phyloP scores from a whole-genome alignment of 2,113 vertebrate genomes.

The Copsychus sechellarum region DNA sequence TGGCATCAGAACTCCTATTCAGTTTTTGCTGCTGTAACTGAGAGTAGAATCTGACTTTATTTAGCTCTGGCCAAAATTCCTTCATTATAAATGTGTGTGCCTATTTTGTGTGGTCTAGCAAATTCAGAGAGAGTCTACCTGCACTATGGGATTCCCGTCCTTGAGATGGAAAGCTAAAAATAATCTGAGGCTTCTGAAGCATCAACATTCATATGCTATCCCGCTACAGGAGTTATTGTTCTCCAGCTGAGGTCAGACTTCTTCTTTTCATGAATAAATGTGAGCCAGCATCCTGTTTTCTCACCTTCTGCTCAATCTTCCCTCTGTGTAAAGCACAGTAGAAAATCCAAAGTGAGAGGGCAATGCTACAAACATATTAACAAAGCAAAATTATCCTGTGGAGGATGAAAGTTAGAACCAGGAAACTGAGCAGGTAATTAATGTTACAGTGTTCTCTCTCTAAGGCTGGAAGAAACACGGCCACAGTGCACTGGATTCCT shows the following conservation, averaged over 20 bases:
- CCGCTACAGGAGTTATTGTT: neutral
- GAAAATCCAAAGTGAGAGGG: neutral
- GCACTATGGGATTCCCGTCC: neutral
- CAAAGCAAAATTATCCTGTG: neutral
- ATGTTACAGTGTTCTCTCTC: neutral
- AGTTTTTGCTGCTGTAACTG: neutral
- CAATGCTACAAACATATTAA: neutral
- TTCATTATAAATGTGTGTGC: neutral
- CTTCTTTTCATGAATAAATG: neutral
- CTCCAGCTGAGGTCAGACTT: neutral
- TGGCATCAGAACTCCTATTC: neutral
- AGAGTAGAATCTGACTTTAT: neutral
- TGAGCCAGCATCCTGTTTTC: neutral
- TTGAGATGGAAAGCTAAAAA: neutral
- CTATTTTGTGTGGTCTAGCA: neutral
- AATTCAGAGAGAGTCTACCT: neutral
- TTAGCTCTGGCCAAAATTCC: neutral
- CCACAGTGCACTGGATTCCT: neutral
- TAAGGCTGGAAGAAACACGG: neutral
- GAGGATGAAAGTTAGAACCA: neutral
- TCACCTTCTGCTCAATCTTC: neutral
- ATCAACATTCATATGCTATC: neutral
- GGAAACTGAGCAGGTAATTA: neutral
- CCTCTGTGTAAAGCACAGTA: neutral
- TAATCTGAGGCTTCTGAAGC: neutral